phyloP scores from a whole-genome alignment of 1,140 invertebrate species.

The Heliconius nattereri region DNA sequence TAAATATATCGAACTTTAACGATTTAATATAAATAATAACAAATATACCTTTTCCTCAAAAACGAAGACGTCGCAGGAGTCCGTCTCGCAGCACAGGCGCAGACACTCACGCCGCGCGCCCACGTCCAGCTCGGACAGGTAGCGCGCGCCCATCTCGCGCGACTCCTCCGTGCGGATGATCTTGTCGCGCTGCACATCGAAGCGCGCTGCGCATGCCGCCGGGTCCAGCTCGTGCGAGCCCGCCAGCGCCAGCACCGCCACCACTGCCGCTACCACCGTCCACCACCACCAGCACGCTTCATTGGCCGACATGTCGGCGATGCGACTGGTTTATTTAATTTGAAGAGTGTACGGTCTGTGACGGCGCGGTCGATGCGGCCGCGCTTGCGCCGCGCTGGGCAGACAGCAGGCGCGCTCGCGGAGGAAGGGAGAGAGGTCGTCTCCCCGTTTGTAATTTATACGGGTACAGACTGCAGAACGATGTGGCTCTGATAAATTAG shows the following conservation, averaged over 20 bases:
- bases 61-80: conserved; percentile 94
- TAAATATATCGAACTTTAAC: too few relatives aligned
- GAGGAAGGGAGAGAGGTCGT: background rate
- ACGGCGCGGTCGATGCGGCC: conserved; percentile 45
- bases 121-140: conserved; percentile 92
- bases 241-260: conserved; percentile 44
- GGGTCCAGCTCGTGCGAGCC: conserved; percentile 74
- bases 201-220: conserved; percentile 84
- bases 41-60: conserved; percentile 70
- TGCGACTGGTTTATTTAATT: background rate
- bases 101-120: conserved; percentile 90
- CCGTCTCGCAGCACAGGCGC: conserved; percentile 92
- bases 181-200: conserved; percentile 92
- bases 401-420: background rate
- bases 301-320: background rate
- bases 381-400: conserved; percentile 44
- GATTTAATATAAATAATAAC: too few relatives aligned
- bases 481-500: background rate
- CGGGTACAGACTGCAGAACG: background rate
- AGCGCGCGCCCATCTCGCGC: conserved; percentile 91
- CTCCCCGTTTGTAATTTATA: background rate
- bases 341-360: conserved; percentile 5
- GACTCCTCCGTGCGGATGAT: conserved; percentile 96
- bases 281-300: conserved; percentile 24
- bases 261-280: conserved; percentile 44